These are phyloP conservation scores for Atopsyche davidsoni DNA, from an alignment of 1,140 invertebrate genomes.

Conservation along the genomic window DNA sequence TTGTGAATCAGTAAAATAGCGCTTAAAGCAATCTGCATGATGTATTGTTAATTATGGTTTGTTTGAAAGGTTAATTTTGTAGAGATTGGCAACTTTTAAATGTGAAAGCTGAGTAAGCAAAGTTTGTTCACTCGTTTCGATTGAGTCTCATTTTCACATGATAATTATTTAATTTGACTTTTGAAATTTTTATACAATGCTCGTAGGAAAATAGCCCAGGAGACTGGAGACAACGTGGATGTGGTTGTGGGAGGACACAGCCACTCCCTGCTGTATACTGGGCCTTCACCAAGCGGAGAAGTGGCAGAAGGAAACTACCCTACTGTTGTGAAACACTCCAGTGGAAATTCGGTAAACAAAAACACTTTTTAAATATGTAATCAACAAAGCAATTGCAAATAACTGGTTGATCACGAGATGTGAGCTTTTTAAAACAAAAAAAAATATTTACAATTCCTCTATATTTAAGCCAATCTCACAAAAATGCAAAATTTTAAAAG, in stretches of 20 bases:
- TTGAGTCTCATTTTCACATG: too few species aligned
- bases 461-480: too few species aligned
- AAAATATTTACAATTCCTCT: too few species aligned
- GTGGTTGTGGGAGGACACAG: constrained; percentile 85
- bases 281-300: constrained; percentile 51
- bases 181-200: constrained; percentile 3
- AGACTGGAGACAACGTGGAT: constrained; percentile 59
- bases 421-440: too few species aligned
- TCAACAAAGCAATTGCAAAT: too few species aligned
- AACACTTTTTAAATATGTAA: neutral
- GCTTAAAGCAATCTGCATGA: too few species aligned
- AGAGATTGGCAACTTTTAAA: neutral
- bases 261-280: constrained; percentile 69
- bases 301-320: constrained; percentile 58
- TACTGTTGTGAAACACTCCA: constrained; percentile 52
- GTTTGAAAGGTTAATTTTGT: too few species aligned
- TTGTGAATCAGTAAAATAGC: too few species aligned
- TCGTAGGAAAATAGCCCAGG: constrained; percentile 56
- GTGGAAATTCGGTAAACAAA: constrained; percentile 40
- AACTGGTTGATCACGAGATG: too few species aligned
- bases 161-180: neutral
- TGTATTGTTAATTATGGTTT: too few species aligned
- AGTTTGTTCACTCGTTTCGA: too few species aligned
- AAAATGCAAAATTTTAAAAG: too few species aligned
- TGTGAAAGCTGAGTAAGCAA: neutral